phyloP scores from a whole-genome alignment of 23 tunicate species.

The Halocynthia roretzi region DNA sequence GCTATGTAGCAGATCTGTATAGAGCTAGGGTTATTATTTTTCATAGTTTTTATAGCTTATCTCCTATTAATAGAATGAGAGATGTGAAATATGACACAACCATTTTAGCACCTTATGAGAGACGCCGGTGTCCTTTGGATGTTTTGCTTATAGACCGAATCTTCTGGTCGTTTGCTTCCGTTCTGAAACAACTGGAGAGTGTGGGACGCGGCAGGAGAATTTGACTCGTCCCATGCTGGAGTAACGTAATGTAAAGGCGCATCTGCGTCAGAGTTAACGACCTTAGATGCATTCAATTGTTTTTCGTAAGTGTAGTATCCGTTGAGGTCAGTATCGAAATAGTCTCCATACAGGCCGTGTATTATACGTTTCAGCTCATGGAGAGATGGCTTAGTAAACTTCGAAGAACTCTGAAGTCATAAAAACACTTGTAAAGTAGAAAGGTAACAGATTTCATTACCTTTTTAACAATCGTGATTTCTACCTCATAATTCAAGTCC shows the following conservation, averaged over 20 bases:
- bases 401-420: not conserved
- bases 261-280: not conserved
- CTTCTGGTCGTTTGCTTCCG: constrained; percentile 10
- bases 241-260: constrained; percentile 18
- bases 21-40: too few species aligned
- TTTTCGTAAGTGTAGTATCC: constrained; percentile 28
- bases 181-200: constrained; percentile 19
- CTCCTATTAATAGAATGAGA: not conserved
- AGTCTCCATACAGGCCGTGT: constrained; percentile 22
- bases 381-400: constrained; percentile 10
- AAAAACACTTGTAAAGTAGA: not conserved
- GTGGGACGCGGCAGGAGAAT: constrained; percentile 18
- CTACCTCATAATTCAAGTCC: constrained; percentile 12
- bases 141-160: not conserved
- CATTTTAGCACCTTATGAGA: not conserved
- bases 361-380: constrained; percentile 16
- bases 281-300: constrained; percentile 4
- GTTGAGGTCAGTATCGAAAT: constrained; percentile 9
- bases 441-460: not conserved
- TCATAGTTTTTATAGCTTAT: too few species aligned
- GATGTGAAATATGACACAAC: not conserved
- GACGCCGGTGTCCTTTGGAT: constrained; percentile 14
- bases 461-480: not conserved
- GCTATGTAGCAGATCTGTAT: too few species aligned
- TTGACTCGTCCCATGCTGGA: constrained; percentile 19